Percentiles rank a stretch among this genome's conserved stretches.
phyloP scores from a whole-genome alignment of 1,140 invertebrate species.

The Heliconius hermathena region DNA sequence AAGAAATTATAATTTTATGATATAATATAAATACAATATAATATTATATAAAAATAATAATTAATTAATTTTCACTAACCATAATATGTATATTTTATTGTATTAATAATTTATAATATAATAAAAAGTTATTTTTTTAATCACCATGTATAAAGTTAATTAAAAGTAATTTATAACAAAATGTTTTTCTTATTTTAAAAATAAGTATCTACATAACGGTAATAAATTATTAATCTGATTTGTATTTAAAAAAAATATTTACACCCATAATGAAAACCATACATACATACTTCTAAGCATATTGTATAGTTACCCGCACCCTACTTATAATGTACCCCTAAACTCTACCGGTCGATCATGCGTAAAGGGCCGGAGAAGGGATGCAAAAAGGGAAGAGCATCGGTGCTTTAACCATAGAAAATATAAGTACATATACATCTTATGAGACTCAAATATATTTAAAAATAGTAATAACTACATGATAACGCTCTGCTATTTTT shows the following conservation, averaged over 20 bases:
- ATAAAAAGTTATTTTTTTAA: not conserved
- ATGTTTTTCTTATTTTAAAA: too few relatives aligned
- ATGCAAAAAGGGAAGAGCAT: constrained; percentile 74
- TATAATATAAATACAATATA: too few relatives aligned
- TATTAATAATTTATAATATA: too few relatives aligned
- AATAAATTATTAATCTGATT: not conserved
- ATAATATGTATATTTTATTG: too few relatives aligned
- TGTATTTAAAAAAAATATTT: constrained; percentile 3
- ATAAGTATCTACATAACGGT: too few relatives aligned
- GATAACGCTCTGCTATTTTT: constrained; percentile 38
- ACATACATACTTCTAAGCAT: constrained; percentile 20
- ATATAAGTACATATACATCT: constrained; percentile 46
- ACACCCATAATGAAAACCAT: not conserved
- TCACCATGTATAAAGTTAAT: too few relatives aligned
- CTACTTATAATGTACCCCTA: constrained; percentile 70
- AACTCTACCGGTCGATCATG: constrained; percentile 79
- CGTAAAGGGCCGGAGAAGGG: constrained; percentile 80
- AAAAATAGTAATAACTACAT: constrained; percentile 25
- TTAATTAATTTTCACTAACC: too few relatives aligned
- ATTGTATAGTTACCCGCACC: constrained; percentile 57
- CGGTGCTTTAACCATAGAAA: constrained; percentile 67
- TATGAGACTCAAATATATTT: constrained; percentile 14
- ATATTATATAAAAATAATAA: too few relatives aligned
- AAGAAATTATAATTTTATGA: too few relatives aligned
- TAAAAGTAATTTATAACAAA: too few relatives aligned